These are phyloP conservation scores for Aleadryas rufinucha DNA, from an alignment of 2,113 vertebrate species.

Conservation along the genomic window DNA sequence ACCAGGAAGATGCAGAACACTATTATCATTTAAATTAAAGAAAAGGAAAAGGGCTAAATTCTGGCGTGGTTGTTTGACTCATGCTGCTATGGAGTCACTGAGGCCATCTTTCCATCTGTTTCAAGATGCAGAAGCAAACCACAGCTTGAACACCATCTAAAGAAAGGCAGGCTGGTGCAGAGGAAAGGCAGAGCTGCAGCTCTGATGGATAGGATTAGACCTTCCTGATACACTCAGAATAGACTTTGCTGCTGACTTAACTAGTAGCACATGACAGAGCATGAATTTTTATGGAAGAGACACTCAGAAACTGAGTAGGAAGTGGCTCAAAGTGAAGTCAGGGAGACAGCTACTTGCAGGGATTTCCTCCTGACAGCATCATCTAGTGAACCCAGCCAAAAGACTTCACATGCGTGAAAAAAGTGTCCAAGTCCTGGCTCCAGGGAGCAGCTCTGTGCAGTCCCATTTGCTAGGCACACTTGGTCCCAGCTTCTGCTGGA, in stretches of 20 bases:
- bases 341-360: conserved; percentile 7
- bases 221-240: not conserved
- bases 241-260: conserved; percentile 14
- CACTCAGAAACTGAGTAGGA: not conserved
- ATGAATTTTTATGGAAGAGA: conserved; percentile 6
- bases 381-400: not conserved
- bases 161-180: not conserved
- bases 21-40: not conserved
- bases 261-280: not conserved
- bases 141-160: not conserved
- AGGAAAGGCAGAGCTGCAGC: not conserved
- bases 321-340: not conserved
- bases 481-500: conserved; percentile 25
- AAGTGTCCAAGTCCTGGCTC: not conserved
- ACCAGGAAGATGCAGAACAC: not conserved
- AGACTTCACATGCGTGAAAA: not conserved
- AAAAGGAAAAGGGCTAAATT: not conserved
- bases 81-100: not conserved
- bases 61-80: not conserved
- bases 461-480: not conserved
- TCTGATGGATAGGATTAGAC: not conserved
- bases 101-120: not conserved
- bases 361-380: not conserved
- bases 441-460: not conserved
- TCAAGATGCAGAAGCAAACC: not conserved